phyloP scores from a whole-genome alignment of 2,888 invertebrate genomes.

The Volucella inanis region DNA sequence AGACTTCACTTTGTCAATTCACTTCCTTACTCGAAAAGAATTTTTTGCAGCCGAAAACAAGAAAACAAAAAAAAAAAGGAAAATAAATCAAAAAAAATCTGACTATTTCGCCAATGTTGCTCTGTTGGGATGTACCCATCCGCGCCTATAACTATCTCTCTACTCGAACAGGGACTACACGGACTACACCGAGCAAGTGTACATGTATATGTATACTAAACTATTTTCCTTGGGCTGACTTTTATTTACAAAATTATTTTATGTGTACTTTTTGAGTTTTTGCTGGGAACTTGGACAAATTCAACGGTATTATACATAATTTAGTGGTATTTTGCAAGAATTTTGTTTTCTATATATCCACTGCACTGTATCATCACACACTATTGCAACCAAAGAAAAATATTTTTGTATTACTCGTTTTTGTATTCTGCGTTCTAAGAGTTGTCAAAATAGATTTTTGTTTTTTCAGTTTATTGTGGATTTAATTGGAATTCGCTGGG shows the following conservation, averaged over 20 bases:
- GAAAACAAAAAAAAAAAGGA: conserved; percentile 39
- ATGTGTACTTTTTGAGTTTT: conserved; percentile 62
- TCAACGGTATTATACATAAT: conserved; percentile 47
- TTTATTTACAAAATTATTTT: conserved; percentile 72
- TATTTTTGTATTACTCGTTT: conserved; percentile 67
- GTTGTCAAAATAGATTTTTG: conserved; percentile 72
- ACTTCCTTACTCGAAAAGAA: conserved; percentile 35
- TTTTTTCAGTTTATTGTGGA: conserved; percentile 56
- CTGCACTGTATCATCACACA: conserved; percentile 62
- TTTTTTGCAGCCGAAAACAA: conserved; percentile 1
- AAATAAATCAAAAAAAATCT: not conserved
- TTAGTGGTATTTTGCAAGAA: conserved; percentile 44
- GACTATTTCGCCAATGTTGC: conserved; percentile 43
- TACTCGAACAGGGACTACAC: conserved; percentile 2
- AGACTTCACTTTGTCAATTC: conserved; percentile 35
- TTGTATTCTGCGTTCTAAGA: conserved; percentile 73
- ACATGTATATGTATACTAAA: conserved; percentile 73
- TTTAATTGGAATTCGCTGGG: conserved; percentile 53
- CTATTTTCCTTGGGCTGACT: conserved; percentile 69
- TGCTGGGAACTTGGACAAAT: conserved; percentile 47
- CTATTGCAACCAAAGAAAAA: conserved; percentile 70
- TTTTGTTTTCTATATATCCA: conserved; percentile 55
- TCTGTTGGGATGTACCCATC: conserved; percentile 63
- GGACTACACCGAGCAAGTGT: conserved; percentile 57
- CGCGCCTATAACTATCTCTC: conserved; percentile 68